A percentile compares a stretch with the other conserved stretches of the same genome.
Evolutionary conservation across 2,888 invertebrate species (phyloP).

Genomic region (Volucella inflata): DNA sequence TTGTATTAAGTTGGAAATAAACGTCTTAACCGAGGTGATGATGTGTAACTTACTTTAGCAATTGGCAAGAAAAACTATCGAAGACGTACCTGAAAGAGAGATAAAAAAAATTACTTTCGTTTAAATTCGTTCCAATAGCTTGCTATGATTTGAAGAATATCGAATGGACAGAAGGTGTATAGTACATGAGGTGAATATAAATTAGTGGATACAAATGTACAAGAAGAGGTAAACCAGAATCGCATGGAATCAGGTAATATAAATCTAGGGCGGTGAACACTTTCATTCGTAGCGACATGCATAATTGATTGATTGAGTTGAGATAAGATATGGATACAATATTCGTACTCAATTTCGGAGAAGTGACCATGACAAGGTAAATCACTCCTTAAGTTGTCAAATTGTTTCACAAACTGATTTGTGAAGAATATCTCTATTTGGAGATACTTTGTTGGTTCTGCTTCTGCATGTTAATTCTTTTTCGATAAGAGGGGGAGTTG

Average conservation of each 20-base stretch:
- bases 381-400: too few species aligned
- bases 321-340: not conserved
- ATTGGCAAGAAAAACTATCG: not conserved
- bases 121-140: conserved; percentile 1
- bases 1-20: conserved; percentile 7
- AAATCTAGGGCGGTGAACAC: conserved; percentile 8
- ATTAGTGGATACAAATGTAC: not conserved
- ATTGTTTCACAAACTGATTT: too few species aligned
- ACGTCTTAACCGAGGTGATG: conserved; percentile 11
- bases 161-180: not conserved
- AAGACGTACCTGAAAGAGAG: conserved; percentile 31
- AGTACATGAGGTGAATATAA: conserved; percentile 17
- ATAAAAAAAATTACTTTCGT: not conserved
- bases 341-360: not conserved
- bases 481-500: too few species aligned
- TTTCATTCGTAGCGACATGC: conserved; percentile 6
- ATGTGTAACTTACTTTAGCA: conserved; percentile 3
- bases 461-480: too few species aligned
- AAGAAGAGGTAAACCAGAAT: not conserved
- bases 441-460: too few species aligned
- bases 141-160: conserved; percentile 1
- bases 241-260: not conserved
- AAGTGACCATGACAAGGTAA: not conserved
- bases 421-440: too few species aligned
- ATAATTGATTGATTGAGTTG: conserved; percentile 9